phyloP scores from a whole-genome alignment of 2,797 vertebrate genomes.

The Prunella strophiata region DNA sequence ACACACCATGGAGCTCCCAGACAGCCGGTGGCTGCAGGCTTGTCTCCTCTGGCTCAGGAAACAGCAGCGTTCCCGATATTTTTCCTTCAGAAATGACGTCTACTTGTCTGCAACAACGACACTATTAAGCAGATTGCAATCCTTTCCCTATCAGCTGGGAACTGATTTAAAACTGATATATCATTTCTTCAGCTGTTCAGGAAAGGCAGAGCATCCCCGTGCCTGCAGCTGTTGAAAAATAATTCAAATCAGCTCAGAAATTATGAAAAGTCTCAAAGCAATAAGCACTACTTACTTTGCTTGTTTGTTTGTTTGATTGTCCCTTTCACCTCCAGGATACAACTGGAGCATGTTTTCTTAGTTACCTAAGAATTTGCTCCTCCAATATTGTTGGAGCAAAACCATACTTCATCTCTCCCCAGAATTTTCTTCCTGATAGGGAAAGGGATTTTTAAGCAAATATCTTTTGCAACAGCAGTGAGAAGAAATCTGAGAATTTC shows the following conservation, averaged over 20 bases:
- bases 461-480: background rate
- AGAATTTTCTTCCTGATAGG: background rate
- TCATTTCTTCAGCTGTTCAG: background rate
- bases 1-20: fast-evolving
- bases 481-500: background rate
- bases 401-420: background rate
- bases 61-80: background rate
- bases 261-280: background rate
- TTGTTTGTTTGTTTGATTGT: background rate
- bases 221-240: background rate
- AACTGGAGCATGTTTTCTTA: background rate
- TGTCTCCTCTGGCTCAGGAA: background rate
- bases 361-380: background rate
- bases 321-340: background rate
- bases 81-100: background rate
- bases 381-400: background rate
- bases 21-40: background rate
- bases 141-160: background rate
- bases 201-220: background rate
- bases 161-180: background rate
- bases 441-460: background rate
- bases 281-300: background rate
- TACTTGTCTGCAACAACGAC: background rate
- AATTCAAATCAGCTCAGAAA: background rate
- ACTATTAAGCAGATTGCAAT: background rate